Percentiles rank a stretch among this genome's conserved stretches.
These are phyloP conservation scores for Melanerpes formicivorus DNA, from an alignment of 2,113 vertebrate genomes.

Conservation along the genomic window DNA sequence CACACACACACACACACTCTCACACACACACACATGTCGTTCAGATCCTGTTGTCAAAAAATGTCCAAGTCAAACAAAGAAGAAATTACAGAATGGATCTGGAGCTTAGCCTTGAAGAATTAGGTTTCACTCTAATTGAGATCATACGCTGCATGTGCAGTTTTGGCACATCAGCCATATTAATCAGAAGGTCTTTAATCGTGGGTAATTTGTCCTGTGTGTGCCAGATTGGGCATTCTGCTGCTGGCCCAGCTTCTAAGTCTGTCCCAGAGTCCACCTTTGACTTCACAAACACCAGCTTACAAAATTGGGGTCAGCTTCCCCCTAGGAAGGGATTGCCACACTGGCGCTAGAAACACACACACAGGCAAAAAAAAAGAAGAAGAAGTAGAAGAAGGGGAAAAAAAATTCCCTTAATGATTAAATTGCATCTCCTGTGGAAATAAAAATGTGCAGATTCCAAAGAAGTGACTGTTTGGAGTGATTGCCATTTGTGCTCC, in stretches of 20 bases:
- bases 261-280: slow-evolving; percentile 81
- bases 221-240: slow-evolving; percentile 74
- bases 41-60: slow-evolving; percentile 78
- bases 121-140: slow-evolving; percentile 89
- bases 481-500: slow-evolving; percentile 80
- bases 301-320: slow-evolving; percentile 79
- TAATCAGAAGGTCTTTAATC: slow-evolving; percentile 88
- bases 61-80: slow-evolving; percentile 85
- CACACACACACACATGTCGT: background rate
- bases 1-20: background rate
- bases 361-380: no score
- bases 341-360: slow-evolving; percentile 54
- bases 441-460: slow-evolving; percentile 80
- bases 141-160: slow-evolving; percentile 87
- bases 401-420: slow-evolving; percentile 70
- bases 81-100: slow-evolving; percentile 80
- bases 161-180: slow-evolving; percentile 83
- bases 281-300: slow-evolving; percentile 86
- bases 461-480: slow-evolving; percentile 73
- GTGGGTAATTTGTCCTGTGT: slow-evolving; percentile 79
- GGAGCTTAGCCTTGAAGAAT: slow-evolving; percentile 83
- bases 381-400: background rate
- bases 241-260: slow-evolving; percentile 72
- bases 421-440: slow-evolving; percentile 80
- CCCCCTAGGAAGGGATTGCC: slow-evolving; percentile 59